Conservation (phyloP, 1,140 invertebrate species). For the Drosophila insularis region DNA sequence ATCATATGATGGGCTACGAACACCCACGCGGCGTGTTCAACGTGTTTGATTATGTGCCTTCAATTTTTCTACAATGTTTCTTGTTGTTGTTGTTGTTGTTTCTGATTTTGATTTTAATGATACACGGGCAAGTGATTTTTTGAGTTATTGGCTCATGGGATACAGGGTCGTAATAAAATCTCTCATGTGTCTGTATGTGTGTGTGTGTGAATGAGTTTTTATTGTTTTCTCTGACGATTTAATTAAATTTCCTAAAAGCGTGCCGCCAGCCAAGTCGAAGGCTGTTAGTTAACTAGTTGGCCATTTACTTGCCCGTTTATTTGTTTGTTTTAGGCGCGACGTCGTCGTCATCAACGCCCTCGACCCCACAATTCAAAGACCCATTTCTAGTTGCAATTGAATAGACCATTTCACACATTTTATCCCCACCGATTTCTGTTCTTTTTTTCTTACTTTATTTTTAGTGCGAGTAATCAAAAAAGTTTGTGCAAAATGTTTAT, state of each 20-base stretch:
- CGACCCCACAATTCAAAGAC: constrained; percentile 10
- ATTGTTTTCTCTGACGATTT: constrained; percentile 70
- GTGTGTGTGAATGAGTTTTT: constrained; percentile 43
- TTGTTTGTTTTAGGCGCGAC: constrained; percentile 79
- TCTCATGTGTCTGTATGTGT: constrained; percentile 10
- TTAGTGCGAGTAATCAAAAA: constrained; percentile 74
- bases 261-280: constrained; percentile 55
- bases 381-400: constrained; percentile 45
- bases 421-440: constrained; percentile 4
- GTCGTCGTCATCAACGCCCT: constrained; percentile 35
- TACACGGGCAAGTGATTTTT: constrained; percentile 75
- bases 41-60: constrained; percentile 10
- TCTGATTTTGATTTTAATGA: constrained; percentile 74
- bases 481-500: constrained; percentile 71
- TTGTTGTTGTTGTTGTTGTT: neutral
- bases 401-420: constrained; percentile 62
- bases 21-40: constrained; percentile 62
- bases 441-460: constrained; percentile 36
- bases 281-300: constrained; percentile 67
- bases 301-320: constrained; percentile 72
- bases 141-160: constrained; percentile 67
- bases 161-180: constrained; percentile 67
- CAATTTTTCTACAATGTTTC: neutral
- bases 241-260: constrained; percentile 72
- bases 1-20: constrained; percentile 45